Evolutionary conservation across 2,888 invertebrate genomes (phyloP).

Genomic region (Callimorpha dominula): DNA sequence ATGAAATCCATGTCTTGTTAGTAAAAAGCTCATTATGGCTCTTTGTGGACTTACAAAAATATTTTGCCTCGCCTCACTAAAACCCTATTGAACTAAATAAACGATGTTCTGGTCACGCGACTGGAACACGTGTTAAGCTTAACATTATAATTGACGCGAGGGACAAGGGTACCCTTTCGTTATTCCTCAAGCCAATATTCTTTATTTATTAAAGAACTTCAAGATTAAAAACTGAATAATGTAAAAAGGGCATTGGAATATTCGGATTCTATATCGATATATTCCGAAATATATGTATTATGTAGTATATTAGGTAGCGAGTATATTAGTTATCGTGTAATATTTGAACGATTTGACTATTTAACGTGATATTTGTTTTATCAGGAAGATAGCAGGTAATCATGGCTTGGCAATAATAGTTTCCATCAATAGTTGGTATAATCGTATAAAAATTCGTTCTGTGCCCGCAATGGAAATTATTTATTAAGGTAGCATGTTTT

Average conservation of each 20-base stretch:
- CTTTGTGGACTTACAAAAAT: constrained; percentile 25
- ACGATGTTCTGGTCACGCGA: constrained; percentile 39
- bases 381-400: too few relatives aligned
- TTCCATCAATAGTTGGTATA: too few relatives aligned
- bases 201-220: not conserved
- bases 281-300: not conserved
- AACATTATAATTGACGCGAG: constrained; percentile 38
- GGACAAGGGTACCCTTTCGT: not conserved
- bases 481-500: too few relatives aligned
- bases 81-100: constrained; percentile 37
- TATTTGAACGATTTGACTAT: too few relatives aligned
- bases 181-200: not conserved
- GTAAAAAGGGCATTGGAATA: not conserved
- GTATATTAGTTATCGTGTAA: too few relatives aligned
- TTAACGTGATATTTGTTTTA: too few relatives aligned
- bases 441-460: too few relatives aligned
- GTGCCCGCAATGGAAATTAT: too few relatives aligned
- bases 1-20: not conserved
- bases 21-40: constrained; percentile 1
- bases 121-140: constrained; percentile 27
- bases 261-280: not conserved
- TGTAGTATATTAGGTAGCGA: too few relatives aligned
- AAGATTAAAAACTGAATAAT: not conserved
- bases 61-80: constrained; percentile 27
- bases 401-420: too few relatives aligned